Base-by-base conservation (phyloP, 2,888 invertebrate genomes). In the Crepidodera aurea region DNA sequence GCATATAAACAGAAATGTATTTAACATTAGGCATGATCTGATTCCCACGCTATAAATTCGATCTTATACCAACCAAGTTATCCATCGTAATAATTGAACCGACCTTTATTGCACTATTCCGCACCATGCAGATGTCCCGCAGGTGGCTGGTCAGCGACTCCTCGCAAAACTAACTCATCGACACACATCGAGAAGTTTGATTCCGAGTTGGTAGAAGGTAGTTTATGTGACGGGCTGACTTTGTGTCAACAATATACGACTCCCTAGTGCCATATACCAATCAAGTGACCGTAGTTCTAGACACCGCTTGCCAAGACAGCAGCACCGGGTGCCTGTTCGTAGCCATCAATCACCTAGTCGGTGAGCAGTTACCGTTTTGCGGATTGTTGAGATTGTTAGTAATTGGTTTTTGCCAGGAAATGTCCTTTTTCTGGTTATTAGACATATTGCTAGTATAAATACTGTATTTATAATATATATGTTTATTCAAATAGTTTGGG, bases 201-300 rank as follows among this genome's bases (percentile, higher is more conserved):
- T 34, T 54, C 22, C 69, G 59, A 64, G 55, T 19, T 32, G 42
- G 12, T 32, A 32, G n/a, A n/a, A n/a, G 55, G 19, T 42, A 44
- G 50, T 71, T 71, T 71, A 71, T 71, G 71, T 71, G 71, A 71
- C 71, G 62, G 66, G 62, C 40, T 51, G 62, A 56, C 70, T 68
- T 69, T 59, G 51, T 55, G 58, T 48, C 58, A 55, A 59, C 65
- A 64, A 70, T 66, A 58, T 69, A 70, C 70, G 70, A 66, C 65
- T 56, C 62, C 51, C 66, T 27, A 62, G 66, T 65, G 64, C 63
- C 68, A 60, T 70, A 70, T 69, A 69, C 51, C 70, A 65, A 69
- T 70, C 68, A 68, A 65, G 56, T 18, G 61, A 19, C 44, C 51
- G 55, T 50, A 54, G 53, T 58, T 53, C 53, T 62, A 40, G 57